Percentiles rank a stretch among this genome's conserved stretches.
These are phyloP conservation scores for Pimephales promelas DNA, from an alignment of 2,113 vertebrate genomes.

Conservation along the genomic window DNA sequence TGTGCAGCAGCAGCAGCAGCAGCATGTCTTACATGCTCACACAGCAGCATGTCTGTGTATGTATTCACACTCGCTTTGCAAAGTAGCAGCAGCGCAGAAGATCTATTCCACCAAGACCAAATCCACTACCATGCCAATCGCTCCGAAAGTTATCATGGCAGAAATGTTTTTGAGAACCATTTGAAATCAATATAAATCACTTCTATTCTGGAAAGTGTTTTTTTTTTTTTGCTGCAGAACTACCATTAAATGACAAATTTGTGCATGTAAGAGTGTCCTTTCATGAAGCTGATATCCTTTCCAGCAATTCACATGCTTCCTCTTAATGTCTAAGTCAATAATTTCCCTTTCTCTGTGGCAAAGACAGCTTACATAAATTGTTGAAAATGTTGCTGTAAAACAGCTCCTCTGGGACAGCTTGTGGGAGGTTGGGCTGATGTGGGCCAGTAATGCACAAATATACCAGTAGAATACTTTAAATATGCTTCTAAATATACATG, in stretches of 20 bases:
- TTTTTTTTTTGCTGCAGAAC: too few relatives aligned
- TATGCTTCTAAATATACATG: conserved; percentile 18
- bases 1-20: too few relatives aligned
- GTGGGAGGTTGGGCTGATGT: conserved; percentile 9
- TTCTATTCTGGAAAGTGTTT: not conserved
- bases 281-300: not conserved
- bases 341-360: not conserved
- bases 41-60: too few relatives aligned
- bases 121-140: too few relatives aligned
- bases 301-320: conserved; percentile 17
- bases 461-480: conserved; percentile 7
- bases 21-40: too few relatives aligned
- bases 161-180: not conserved
- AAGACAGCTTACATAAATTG: conserved; percentile 20
- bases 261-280: not conserved
- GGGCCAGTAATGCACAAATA: conserved; percentile 8
- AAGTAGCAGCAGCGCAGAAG: too few relatives aligned
- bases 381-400: conserved; percentile 5
- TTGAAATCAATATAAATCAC: too few relatives aligned
- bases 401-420: conserved; percentile 18
- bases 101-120: too few relatives aligned
- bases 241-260: not conserved
- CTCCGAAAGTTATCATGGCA: too few relatives aligned
- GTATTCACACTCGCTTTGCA: too few relatives aligned
- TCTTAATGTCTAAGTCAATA: conserved; percentile 17